Evolutionary conservation across 2,888 invertebrate species (phyloP), one percentile per base, ranked within the genome.

Genomic region (Taphrorychus bicolor): DNA sequence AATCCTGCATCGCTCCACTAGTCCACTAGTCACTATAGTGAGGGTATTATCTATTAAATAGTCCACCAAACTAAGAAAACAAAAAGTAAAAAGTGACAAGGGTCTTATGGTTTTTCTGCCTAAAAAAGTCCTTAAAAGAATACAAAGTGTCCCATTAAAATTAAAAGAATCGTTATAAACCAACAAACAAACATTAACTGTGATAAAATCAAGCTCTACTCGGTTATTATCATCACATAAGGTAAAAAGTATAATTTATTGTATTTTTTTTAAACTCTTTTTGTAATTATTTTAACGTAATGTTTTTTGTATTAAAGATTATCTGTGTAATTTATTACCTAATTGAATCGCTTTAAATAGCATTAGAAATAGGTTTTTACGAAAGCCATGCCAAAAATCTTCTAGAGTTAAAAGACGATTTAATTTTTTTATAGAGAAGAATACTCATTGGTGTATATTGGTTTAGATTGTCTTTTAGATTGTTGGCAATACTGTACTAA

Each of bases 141-240:
- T 19, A 18, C n/a, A 52, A 52, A 3, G 48, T 48, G 48, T 7
- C 48, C 48, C 14, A 48, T 48, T 16, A 17, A n/a, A 48, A n/a
- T 48, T 14, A 48, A 17, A 18, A 14, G 48, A 3, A 23, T 40
- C n/a, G 9, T 56, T 40, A 32, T 19, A 48, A 59, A 66, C 54
- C 59, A 62, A 66, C 42, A 32, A 59, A 66, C 54, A 66, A 62
- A 66, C 42, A 32, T 60, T 58, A 67, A 62, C 67, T 67, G 67
- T 67, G 67, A 67, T 67, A 67, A 53, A 66, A 57, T 49, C 62
- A 67, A 58, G 67, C 48, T 67, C 60, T 66, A 66, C 48, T 48
- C 48, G 18, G 17, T 48, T 19, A 40, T 9, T 40, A 48, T 48
- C 48, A 48, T 48, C 48, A 48, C 48, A 32, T 32, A 32, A 7